These are phyloP conservation scores for Campylomormyrus tamandua DNA, from an alignment of 2,113 vertebrate genomes.

Conservation along the genomic window DNA sequence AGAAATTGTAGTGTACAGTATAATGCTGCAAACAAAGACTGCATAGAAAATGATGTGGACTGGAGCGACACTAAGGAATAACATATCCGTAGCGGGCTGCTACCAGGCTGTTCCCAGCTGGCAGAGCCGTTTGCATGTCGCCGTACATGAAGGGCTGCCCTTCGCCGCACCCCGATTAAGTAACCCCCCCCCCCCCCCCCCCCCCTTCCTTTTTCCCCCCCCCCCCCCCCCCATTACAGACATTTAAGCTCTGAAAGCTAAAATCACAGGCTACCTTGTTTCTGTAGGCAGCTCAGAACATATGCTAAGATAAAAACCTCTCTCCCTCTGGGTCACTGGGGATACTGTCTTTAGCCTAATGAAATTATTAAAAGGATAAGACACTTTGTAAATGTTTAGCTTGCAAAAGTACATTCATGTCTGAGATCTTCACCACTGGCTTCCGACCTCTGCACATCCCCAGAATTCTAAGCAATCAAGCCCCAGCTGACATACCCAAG, in stretches of 20 bases:
- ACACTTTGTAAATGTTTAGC: neutral
- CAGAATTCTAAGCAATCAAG: neutral
- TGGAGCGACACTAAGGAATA: neutral
- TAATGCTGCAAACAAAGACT: neutral
- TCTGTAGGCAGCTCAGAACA: neutral
- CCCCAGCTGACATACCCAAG: conserved; percentile 51
- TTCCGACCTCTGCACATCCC: neutral
- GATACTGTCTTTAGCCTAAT: neutral
- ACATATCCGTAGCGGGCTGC: neutral
- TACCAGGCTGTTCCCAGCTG: neutral
- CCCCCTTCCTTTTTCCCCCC: too few species aligned
- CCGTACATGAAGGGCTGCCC: neutral
- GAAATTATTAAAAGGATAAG: neutral
- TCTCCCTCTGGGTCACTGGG: neutral
- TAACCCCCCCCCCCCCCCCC: too few species aligned
- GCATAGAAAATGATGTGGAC: neutral
- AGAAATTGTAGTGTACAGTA: neutral
- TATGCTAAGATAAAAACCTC: neutral
- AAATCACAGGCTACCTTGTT: neutral
- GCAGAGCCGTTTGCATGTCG: neutral
- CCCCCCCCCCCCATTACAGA: neutral
- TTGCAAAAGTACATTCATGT: neutral
- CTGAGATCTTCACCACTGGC: neutral
- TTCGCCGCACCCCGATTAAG: too few species aligned
- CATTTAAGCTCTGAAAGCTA: neutral